phyloP scores from a whole-genome alignment of 1,140 invertebrate genomes.

The Drosophila nigromelanica region DNA sequence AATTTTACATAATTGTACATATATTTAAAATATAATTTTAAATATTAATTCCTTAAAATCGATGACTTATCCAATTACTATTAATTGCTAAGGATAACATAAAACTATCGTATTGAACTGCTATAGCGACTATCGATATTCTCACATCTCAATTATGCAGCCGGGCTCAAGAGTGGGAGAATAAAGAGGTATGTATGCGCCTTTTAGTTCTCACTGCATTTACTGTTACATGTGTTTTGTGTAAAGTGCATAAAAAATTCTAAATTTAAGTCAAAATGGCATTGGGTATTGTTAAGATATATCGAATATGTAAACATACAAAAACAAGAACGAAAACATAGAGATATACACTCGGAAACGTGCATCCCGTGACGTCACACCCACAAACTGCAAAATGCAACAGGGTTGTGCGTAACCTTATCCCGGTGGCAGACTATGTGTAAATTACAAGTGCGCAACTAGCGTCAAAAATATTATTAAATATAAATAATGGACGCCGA shows the following conservation, averaged over 20 bases:
- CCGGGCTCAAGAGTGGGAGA: not conserved
- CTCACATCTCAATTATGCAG: not conserved
- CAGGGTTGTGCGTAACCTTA: slow-evolving; percentile 4
- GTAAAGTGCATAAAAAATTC: not conserved
- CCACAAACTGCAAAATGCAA: not conserved
- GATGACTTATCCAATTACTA: too few relatives aligned
- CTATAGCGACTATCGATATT: not conserved
- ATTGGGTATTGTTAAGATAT: not conserved
- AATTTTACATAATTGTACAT: too few relatives aligned
- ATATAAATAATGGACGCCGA: slow-evolving; percentile 57
- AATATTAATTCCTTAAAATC: too few relatives aligned
- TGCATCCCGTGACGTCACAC: slow-evolving; percentile 4
- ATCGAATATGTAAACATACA: not conserved
- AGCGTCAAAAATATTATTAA: not conserved
- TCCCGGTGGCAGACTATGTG: not conserved
- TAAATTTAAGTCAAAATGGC: not conserved
- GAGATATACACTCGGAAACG: too few relatives aligned
- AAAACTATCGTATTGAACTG: too few relatives aligned
- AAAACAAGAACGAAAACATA: not conserved
- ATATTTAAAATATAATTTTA: too few relatives aligned
- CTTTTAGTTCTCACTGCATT: not conserved
- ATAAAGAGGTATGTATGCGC: not conserved
- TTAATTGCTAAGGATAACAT: too few relatives aligned
- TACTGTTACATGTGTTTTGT: not conserved
- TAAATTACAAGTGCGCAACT: slow-evolving; percentile 12